Percentiles rank a stretch among this genome's conserved stretches.
These are phyloP conservation scores for Chaetodon trifascialis DNA, from an alignment of 2,113 vertebrate genomes.

Conservation along the genomic window DNA sequence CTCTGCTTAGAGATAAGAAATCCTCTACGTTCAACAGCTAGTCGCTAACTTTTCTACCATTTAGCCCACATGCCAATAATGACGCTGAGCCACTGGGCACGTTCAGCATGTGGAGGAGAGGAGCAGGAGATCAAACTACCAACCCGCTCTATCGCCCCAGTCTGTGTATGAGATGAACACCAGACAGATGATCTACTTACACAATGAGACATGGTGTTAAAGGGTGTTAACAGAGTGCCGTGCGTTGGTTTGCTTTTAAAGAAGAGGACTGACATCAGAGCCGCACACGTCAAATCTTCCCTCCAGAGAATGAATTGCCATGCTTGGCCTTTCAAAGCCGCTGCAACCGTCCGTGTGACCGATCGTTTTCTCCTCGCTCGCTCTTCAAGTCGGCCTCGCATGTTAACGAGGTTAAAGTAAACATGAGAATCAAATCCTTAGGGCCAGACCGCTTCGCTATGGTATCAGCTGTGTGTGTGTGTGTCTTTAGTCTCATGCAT, in stretches of 20 bases:
- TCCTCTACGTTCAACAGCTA: background rate
- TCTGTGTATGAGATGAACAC: background rate
- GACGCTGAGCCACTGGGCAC: background rate
- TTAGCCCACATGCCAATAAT: too few species aligned
- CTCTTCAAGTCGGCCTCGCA: background rate
- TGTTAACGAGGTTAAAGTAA: slow-evolving; percentile 21
- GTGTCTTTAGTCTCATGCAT: background rate
- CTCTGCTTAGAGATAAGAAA: background rate
- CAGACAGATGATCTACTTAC: background rate
- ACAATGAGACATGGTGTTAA: slow-evolving; percentile 4
- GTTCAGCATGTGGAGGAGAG: background rate
- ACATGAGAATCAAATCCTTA: slow-evolving; percentile 24
- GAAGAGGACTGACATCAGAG: slow-evolving; percentile 1
- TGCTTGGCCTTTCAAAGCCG: slow-evolving; percentile 9
- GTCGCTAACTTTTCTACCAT: too few species aligned
- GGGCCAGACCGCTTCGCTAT: background rate
- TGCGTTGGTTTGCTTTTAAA: slow-evolving; percentile 2
- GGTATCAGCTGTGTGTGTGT: background rate
- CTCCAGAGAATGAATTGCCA: slow-evolving; percentile 15
- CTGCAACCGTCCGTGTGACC: background rate
- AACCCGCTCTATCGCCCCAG: background rate
- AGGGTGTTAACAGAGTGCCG: background rate
- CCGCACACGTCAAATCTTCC: background rate
- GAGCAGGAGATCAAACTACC: background rate
- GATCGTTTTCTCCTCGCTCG: background rate